These are phyloP conservation scores for Platyrinchus mystaceus DNA, from an alignment of 2,797 vertebrate genomes.

Conservation along the genomic window DNA sequence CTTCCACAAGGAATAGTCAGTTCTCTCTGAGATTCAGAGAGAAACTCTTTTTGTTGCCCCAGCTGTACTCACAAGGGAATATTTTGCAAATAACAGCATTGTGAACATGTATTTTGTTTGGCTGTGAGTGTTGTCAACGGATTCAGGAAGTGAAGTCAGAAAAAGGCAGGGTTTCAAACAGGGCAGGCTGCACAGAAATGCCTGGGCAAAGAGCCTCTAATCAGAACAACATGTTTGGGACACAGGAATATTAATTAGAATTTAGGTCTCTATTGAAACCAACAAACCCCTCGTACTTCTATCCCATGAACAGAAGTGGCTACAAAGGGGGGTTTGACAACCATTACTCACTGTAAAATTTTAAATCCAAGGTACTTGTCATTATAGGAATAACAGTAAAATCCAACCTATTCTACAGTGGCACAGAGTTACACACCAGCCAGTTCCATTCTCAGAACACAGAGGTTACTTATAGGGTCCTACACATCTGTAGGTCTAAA, in stretches of 20 bases:
- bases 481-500: not conserved
- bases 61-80: constrained; percentile 77
- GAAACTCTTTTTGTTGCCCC: constrained; percentile 76
- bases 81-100: constrained; percentile 75
- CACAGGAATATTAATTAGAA: constrained; percentile 45
- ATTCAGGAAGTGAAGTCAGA: constrained; percentile 80
- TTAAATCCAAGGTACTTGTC: not conserved
- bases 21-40: constrained; percentile 59
- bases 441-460: not conserved
- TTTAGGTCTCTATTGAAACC: not conserved
- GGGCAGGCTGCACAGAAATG: constrained; percentile 66
- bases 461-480: not conserved
- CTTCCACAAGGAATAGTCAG: constrained; percentile 57
- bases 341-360: not conserved
- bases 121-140: constrained; percentile 74
- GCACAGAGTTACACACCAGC: not conserved
- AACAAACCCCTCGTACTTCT: not conserved
- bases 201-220: constrained; percentile 63
- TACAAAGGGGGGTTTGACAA: not conserved
- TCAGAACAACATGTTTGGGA: constrained; percentile 62
- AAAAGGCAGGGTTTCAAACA: constrained; percentile 74
- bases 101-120: constrained; percentile 80
- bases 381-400: not conserved
- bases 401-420: not conserved
- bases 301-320: not conserved